A percentile compares a stretch with the other conserved stretches of the same genome.
phyloP scores from a whole-genome alignment of 53 echinoderm and acorn worm genomes.

The Temnopleurus reevesii region DNA sequence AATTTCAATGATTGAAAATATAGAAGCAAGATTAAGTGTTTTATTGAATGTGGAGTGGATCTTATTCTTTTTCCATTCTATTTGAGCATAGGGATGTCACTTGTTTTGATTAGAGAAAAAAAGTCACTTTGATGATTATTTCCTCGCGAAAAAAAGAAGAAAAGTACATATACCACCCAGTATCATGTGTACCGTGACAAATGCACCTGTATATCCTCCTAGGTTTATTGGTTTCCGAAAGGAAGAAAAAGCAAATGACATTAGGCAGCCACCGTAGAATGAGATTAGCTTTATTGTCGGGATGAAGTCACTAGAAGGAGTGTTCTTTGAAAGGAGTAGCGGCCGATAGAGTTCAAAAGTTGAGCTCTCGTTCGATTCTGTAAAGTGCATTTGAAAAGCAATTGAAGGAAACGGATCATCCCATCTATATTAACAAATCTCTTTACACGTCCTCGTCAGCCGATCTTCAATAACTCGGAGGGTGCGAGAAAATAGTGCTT shows the following conservation, averaged over 20 bases:
- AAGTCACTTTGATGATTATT: too few relatives aligned
- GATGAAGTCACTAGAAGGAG: slow-evolving; percentile 18
- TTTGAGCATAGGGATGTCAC: too few relatives aligned
- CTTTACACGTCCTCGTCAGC: background rate
- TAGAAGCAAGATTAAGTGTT: too few relatives aligned
- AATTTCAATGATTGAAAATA: too few relatives aligned
- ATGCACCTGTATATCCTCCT: background rate
- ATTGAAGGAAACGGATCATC: slow-evolving; percentile 26
- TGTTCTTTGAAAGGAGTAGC: background rate
- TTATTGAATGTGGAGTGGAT: too few relatives aligned
- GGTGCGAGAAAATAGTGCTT: background rate
- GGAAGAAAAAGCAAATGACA: background rate
- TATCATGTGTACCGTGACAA: background rate
- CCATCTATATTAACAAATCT: slow-evolving; percentile 5
- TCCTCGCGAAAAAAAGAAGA: too few relatives aligned
- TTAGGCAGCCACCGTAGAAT: slow-evolving; percentile 1
- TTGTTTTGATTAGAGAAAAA: too few relatives aligned
- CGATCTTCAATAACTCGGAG: background rate
- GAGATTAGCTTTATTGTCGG: slow-evolving; percentile 6
- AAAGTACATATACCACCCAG: background rate
- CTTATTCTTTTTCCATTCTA: too few relatives aligned
- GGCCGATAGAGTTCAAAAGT: slow-evolving; percentile 8
- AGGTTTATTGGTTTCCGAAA: background rate
- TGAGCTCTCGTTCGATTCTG: background rate
- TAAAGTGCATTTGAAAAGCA: slow-evolving; percentile 9